Evolutionary conservation across 2,888 invertebrate species (phyloP).

Genomic region (Acanthosepion pharaonis): DNA sequence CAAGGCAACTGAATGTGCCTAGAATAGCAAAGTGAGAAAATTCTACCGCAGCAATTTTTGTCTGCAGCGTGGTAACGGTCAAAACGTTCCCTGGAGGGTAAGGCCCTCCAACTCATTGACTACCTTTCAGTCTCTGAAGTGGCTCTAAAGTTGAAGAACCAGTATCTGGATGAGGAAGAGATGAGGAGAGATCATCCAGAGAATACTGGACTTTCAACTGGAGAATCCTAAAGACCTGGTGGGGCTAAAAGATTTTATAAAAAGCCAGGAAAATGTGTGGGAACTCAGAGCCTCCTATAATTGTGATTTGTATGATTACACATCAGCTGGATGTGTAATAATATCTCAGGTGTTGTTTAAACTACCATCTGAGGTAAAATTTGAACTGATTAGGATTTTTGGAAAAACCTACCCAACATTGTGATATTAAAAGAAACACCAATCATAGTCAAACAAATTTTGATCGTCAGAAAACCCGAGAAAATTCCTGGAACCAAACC

Average conservation of each 20-base stretch:
- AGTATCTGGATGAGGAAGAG: not conserved
- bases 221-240: not conserved
- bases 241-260: not conserved
- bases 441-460: not conserved
- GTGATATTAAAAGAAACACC: too few species aligned
- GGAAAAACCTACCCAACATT: too few species aligned
- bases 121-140: not conserved
- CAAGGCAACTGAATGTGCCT: too few species aligned
- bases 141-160: not conserved
- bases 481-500: too few species aligned
- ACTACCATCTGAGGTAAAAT: not conserved
- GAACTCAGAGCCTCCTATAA: not conserved
- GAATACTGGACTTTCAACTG: too few species aligned
- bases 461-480: not conserved
- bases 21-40: too few species aligned
- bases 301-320: not conserved
- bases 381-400: not conserved
- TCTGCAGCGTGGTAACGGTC: too few species aligned
- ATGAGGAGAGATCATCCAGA: not conserved
- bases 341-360: not conserved
- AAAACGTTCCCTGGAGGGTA: too few species aligned
- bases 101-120: too few species aligned
- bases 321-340: not conserved
- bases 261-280: not conserved
- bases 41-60: too few species aligned